A percentile compares a stretch with the other conserved stretches of the same genome.
These are phyloP conservation scores for Drosophila meridionalis DNA, from an alignment of 2,888 invertebrate genomes.

Conservation along the genomic window DNA sequence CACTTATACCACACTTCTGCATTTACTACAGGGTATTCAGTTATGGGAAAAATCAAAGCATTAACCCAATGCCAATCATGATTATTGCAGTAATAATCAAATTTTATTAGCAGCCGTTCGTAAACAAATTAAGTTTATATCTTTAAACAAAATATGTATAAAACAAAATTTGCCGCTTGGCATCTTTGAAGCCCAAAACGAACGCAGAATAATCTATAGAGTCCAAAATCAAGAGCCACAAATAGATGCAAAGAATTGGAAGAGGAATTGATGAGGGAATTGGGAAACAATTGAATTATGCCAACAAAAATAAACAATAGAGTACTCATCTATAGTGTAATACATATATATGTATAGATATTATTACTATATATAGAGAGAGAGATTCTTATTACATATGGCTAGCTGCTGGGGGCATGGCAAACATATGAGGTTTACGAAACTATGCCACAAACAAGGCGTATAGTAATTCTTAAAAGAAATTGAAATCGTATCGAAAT, in stretches of 20 bases:
- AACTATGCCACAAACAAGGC: constrained; percentile 17
- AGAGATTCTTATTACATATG: not conserved
- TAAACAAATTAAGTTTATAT: constrained; percentile 51
- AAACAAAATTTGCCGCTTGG: constrained; percentile 7
- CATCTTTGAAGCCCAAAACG: constrained; percentile 10
- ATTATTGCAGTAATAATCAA: constrained; percentile 24
- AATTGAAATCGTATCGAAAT: constrained; percentile 43
- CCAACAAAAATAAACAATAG: constrained; percentile 44
- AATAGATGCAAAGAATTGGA: not conserved
- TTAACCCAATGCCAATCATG: constrained; percentile 29
- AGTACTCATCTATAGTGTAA: not conserved
- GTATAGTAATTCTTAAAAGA: constrained; percentile 29
- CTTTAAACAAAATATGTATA: constrained; percentile 18
- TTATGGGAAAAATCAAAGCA: constrained; percentile 22
- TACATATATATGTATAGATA: not conserved
- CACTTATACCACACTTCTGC: no score
- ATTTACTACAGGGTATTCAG: constrained; percentile 7
- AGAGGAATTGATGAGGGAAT: constrained; percentile 18
- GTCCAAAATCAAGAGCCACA: not conserved
- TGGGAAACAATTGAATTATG: constrained; percentile 35
- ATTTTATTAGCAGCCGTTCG: constrained; percentile 43
- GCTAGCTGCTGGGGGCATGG: not conserved
- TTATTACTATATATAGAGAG: not conserved
- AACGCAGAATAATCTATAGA: constrained; percentile 12
- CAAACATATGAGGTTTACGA: constrained; percentile 5